Conservation (phyloP, 2,888 invertebrate genomes). For the Agrotis clavis region DNA sequence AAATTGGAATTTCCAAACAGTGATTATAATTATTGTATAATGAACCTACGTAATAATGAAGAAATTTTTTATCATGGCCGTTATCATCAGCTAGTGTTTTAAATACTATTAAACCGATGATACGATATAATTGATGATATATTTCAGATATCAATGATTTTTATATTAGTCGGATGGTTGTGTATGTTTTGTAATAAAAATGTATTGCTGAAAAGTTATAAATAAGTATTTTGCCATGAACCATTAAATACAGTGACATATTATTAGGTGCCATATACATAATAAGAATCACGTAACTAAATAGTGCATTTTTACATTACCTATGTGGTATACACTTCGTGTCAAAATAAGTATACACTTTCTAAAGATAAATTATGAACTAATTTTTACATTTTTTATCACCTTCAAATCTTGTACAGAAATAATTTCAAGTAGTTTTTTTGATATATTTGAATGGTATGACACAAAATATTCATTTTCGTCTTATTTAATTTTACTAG, state of each 20-base stretch:
- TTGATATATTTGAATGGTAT: not conserved
- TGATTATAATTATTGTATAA: not conserved
- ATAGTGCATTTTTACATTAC: conserved; percentile 60
- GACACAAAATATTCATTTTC: not conserved
- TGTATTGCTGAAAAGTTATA: conserved; percentile 36
- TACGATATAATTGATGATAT: not conserved
- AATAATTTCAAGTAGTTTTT: conserved; percentile 11
- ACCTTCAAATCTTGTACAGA: conserved; percentile 41
- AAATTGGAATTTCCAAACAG: conserved; percentile 17
- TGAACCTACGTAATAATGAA: not conserved
- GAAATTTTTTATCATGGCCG: not conserved
- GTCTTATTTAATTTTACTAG: not conserved
- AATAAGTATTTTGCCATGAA: conserved; percentile 38
- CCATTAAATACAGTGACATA: conserved; percentile 44
- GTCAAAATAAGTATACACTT: conserved; percentile 62
- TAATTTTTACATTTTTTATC: conserved; percentile 63
- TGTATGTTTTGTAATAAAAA: conserved; percentile 14
- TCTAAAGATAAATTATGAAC: conserved; percentile 48
- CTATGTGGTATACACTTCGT: conserved; percentile 64
- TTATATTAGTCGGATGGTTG: not conserved
- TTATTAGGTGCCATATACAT: conserved; percentile 60
- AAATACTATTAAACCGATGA: not conserved
- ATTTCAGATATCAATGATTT: not conserved
- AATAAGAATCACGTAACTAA: conserved; percentile 49
- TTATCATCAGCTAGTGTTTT: not conserved